phyloP scores from a whole-genome alignment of 1,140 invertebrate species.

The Platorchestia sp. region DNA sequence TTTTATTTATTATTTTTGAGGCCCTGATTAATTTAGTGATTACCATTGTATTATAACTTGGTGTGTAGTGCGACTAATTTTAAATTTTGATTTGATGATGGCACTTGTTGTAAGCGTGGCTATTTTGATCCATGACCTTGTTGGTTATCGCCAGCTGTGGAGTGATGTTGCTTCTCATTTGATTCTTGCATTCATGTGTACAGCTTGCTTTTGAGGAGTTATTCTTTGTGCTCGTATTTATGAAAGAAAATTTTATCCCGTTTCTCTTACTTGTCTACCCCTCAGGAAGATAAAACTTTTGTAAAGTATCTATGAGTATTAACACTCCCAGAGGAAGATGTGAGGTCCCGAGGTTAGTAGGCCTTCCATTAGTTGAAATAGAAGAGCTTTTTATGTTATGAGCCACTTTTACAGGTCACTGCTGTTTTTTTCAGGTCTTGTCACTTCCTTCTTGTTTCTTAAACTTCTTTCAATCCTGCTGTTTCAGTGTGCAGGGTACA shows the following conservation, averaged over 20 bases:
- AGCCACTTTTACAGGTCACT: no score
- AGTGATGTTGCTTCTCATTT: not conserved
- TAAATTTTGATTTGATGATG: not conserved
- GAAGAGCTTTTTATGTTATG: no score
- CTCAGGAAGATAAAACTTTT: no score
- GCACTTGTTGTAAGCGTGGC: not conserved
- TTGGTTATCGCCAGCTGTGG: not conserved
- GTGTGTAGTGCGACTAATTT: not conserved
- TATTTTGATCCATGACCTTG: not conserved
- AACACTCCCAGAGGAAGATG: no score
- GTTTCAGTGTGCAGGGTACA: no score
- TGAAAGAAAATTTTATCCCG: not conserved
- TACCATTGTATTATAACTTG: not conserved
- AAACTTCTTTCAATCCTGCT: no score
- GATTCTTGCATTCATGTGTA: not conserved
- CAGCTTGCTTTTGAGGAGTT: not conserved
- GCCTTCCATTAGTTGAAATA: no score
- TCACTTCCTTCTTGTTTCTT: no score
- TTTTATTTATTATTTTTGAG: not conserved
- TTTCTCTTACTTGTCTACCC: no score
- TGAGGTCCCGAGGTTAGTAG: no score
- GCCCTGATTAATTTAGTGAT: not conserved
- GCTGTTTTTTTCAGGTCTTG: no score
- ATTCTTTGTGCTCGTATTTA: not conserved
- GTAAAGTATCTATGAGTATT: no score